Conservation (phyloP, 2,797 vertebrate species). For the Nasua narica region DNA sequence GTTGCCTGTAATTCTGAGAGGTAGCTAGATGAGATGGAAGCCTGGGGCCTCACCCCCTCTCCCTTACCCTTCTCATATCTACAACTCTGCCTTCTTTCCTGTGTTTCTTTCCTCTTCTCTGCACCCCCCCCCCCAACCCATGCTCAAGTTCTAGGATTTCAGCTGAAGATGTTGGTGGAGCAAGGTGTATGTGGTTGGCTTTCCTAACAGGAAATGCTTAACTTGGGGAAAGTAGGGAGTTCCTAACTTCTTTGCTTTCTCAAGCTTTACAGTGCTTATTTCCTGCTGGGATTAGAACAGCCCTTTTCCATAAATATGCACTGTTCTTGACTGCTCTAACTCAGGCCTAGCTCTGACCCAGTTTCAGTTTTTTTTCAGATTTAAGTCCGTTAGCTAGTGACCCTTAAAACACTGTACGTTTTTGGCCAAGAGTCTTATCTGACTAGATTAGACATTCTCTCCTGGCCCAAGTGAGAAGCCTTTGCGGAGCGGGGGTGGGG, state of each 20-base stretch:
- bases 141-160: neutral
- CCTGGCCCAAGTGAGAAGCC: neutral
- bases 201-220: slow-evolving; percentile 30
- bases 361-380: slow-evolving; percentile 1
- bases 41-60: neutral
- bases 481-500: neutral
- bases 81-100: neutral
- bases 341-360: slow-evolving; percentile 58
- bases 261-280: slow-evolving; percentile 15
- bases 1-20: neutral
- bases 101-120: neutral
- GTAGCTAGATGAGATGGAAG: neutral
- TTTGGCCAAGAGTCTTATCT: slow-evolving; percentile 30
- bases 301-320: slow-evolving; percentile 57
- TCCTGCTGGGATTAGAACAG: slow-evolving; percentile 52
- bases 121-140: neutral
- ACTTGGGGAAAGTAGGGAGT: slow-evolving; percentile 7
- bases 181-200: neutral
- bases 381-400: slow-evolving; percentile 57
- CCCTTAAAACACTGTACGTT: slow-evolving; percentile 26
- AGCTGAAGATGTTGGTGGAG: neutral
- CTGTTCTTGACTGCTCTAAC: slow-evolving; percentile 38
- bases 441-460: neutral
- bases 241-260: slow-evolving; percentile 36
- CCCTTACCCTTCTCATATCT: neutral